Base-by-base conservation (phyloP, 2,888 invertebrate genomes). In the Eilema griseolum region DNA sequence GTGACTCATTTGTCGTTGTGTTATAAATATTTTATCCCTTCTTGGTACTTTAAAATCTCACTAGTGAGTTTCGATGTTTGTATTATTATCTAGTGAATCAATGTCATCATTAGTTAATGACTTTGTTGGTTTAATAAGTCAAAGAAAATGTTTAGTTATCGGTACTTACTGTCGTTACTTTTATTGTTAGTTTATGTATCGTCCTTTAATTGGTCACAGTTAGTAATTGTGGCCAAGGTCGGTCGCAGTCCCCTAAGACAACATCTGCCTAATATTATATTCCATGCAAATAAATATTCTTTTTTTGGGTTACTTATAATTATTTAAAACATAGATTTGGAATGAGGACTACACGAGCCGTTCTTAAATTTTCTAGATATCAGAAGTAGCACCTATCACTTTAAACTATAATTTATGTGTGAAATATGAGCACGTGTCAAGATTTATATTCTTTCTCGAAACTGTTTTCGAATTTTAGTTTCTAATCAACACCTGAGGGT, bases 1-100 rank as follows among this genome's bases (percentile, higher is more conserved):
- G 75, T 92, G 91, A 91, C 83, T 87, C 90, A 90, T 83, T 77
- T 74, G 16, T 70, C 68, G 77, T 83, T 79, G 72, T 73, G 78
- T 79, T 78, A 81, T 79, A 84, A 83, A 80, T 81, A 80, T 82
- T 83, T 81, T 79, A 14, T 4, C 20, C 24, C 23, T 52, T 59
- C 37, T 65, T 59, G 63, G 28, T 16, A 26, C 23, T 52, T 61
- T 23, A 52, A 5, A 46, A 46, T 46, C 46, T 46, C 4, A 26
- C n/a, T 12, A 11, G 20, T 7, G 37, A n/a, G 16, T 5, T 3
- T 26, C 11, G 16, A 20, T 20, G 11, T 41, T 67, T 16, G 14
- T 23, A 20, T 23, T 4, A 37, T 33, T 33, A 33, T 8, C 33
- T 3, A 46, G 16, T 37, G 14, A 33, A 41, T 24, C n/a, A 46